Evolutionary conservation across 2,113 vertebrate genomes (phyloP).

Genomic region (Colius striatus): DNA sequence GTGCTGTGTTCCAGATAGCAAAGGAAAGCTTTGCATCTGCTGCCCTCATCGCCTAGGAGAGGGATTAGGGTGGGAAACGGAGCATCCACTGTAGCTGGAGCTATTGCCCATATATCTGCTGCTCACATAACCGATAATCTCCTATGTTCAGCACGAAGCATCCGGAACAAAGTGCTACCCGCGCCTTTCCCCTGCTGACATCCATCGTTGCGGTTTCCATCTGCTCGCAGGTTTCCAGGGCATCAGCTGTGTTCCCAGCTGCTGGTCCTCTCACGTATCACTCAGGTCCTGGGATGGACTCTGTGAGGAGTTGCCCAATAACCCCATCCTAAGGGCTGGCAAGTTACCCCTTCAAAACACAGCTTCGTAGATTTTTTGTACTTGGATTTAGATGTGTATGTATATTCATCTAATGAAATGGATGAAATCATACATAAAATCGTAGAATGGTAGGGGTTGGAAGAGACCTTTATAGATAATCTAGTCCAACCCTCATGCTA

Average conservation of each 20-base stretch:
- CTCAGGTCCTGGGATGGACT: neutral
- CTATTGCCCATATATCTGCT: neutral
- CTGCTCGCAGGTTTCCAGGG: neutral
- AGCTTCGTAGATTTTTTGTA: neutral
- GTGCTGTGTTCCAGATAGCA: neutral
- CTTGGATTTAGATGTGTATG: neutral
- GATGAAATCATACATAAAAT: neutral
- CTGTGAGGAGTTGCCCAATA: neutral
- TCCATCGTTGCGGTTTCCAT: neutral
- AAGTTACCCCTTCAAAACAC: neutral
- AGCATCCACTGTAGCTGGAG: neutral
- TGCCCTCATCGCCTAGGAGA: slow-evolving; percentile 1
- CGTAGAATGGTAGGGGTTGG: too few relatives aligned
- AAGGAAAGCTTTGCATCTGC: neutral
- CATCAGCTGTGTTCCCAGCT: slow-evolving; percentile 16
- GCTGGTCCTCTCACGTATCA: neutral
- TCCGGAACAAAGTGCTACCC: slow-evolving; percentile 31
- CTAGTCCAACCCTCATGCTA: too few relatives aligned
- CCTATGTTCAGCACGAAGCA: neutral
- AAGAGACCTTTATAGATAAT: too few relatives aligned
- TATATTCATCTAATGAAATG: neutral
- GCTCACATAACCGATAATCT: slow-evolving; percentile 41
- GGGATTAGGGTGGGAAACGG: neutral
- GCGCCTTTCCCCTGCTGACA: neutral
- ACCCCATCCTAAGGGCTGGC: neutral